A percentile compares a stretch with the other conserved stretches of the same genome.
Evolutionary conservation across 2,888 invertebrate species (phyloP).

Genomic region (Xestia sexstrigata): DNA sequence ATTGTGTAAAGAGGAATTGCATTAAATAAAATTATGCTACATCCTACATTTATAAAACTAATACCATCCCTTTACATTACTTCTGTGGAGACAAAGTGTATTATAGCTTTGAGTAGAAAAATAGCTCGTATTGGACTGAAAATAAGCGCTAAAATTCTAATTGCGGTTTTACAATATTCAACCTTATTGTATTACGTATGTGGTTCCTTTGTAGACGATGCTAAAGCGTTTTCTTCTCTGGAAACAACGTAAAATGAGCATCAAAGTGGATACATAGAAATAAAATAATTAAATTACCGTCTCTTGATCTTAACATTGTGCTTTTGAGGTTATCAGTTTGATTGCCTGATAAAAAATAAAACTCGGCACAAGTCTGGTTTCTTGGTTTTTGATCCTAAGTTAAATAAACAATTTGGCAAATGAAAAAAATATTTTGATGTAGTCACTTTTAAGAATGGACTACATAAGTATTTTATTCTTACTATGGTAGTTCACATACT

Average conservation of each 20-base stretch:
- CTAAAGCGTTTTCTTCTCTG: conserved; percentile 2
- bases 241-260: conserved; percentile 36
- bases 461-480: too few relatives aligned
- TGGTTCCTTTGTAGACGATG: conserved; percentile 30
- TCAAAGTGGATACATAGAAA: conserved; percentile 21
- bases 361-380: too few relatives aligned
- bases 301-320: background rate
- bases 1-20: background rate
- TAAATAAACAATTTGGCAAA: background rate
- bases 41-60: conserved; percentile 5
- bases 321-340: background rate
- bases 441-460: background rate
- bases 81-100: background rate
- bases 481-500: too few relatives aligned
- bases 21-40: background rate
- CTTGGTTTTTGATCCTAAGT: background rate
- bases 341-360: background rate
- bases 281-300: background rate
- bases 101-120: background rate
- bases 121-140: background rate
- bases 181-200: conserved; percentile 35
- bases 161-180: conserved; percentile 21
- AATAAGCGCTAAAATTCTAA: conserved; percentile 27
- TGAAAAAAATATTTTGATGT: background rate
- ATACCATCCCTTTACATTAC: background rate